Evolutionary conservation across 2,888 invertebrate species (phyloP).

Genomic region (Trichogramma evanescens): DNA sequence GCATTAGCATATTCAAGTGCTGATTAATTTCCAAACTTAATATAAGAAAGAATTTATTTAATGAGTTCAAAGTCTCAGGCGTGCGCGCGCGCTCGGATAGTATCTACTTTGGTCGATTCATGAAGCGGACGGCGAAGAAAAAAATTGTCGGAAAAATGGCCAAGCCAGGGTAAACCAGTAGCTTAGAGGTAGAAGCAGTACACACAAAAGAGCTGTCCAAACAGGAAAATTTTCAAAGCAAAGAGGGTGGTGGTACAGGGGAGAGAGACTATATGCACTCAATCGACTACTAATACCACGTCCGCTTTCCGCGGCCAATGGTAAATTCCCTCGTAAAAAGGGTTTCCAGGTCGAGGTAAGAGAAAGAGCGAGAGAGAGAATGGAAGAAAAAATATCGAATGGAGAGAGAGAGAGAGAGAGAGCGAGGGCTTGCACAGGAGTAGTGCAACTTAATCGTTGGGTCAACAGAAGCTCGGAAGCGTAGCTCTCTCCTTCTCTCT

Average conservation of each 20-base stretch:
- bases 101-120: background rate
- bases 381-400: background rate
- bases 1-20: constrained; percentile 19
- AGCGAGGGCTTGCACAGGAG: background rate
- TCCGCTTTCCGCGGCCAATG: background rate
- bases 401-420: background rate
- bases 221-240: constrained; percentile 3
- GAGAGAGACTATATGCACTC: too few relatives aligned
- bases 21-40: constrained; percentile 10
- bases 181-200: background rate
- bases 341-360: background rate
- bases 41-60: constrained; percentile 11
- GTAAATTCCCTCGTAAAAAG: constrained; percentile 1
- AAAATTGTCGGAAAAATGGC: background rate
- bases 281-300: too few relatives aligned
- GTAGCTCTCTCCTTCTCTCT: too few relatives aligned
- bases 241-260: background rate
- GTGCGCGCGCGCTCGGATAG: background rate
- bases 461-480: too few relatives aligned
- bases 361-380: background rate
- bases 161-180: too few relatives aligned
- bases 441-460: too few relatives aligned
- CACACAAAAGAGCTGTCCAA: constrained; percentile 2
- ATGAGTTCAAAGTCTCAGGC: constrained; percentile 6
- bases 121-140: background rate